A percentile compares a stretch with the other conserved stretches of the same genome.
Conservation (phyloP, 2,888 invertebrate species). For the Chymomyza procnemis region DNA sequence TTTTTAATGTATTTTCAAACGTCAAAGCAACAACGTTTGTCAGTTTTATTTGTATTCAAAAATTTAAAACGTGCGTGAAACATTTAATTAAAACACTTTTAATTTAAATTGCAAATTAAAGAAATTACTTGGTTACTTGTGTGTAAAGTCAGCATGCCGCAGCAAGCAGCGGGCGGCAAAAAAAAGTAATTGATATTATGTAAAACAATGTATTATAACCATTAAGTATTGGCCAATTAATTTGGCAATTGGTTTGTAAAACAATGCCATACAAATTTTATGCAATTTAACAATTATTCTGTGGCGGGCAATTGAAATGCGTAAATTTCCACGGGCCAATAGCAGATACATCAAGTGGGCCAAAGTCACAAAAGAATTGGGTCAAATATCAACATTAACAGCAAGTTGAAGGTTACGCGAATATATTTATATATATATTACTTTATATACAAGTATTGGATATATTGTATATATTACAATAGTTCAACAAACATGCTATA, state of each 20-base stretch:
- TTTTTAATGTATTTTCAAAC: conserved; percentile 36
- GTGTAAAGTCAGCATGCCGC: background rate
- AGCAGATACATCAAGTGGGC: background rate
- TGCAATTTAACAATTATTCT: conserved; percentile 1
- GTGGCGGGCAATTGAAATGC: conserved; percentile 31
- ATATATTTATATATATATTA: conserved; percentile 1
- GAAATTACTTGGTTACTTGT: background rate
- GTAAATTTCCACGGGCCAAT: background rate
- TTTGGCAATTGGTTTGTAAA: background rate
- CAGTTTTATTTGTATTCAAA: conserved; percentile 29
- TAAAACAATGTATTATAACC: background rate
- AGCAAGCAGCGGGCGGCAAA: background rate
- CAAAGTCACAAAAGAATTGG: background rate
- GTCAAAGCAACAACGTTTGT: conserved; percentile 21
- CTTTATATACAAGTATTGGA: background rate
- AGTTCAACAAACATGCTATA: conserved; percentile 20
- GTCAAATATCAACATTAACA: background rate
- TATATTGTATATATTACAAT: conserved; percentile 4
- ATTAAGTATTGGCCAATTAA: background rate
- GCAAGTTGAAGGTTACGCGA: conserved; percentile 1
- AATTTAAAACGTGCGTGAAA: background rate
- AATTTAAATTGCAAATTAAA: background rate
- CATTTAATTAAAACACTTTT: background rate
- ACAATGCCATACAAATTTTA: conserved; percentile 1
- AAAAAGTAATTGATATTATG: background rate